These are phyloP conservation scores for Danionella dracula DNA, from an alignment of 2,797 vertebrate species.

Conservation along the genomic window DNA sequence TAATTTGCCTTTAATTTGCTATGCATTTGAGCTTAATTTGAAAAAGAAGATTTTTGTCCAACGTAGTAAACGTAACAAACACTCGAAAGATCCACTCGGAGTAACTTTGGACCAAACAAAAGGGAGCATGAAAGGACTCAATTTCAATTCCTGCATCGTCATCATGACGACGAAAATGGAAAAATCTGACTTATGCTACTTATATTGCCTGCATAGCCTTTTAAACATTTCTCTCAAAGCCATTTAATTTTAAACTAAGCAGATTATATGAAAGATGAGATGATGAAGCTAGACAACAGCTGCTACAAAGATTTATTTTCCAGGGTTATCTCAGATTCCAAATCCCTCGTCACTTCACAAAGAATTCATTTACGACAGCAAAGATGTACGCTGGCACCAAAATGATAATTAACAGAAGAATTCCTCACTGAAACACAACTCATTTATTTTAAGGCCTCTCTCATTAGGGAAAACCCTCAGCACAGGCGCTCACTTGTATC, in stretches of 20 bases:
- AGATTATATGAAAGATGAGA: slow-evolving; percentile 31
- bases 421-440: slow-evolving; percentile 33
- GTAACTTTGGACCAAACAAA: too few species aligned
- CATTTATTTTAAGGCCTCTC: slow-evolving; percentile 34
- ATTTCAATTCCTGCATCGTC: neutral
- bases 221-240: too few species aligned
- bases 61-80: too few species aligned
- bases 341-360: slow-evolving; percentile 3
- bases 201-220: too few species aligned
- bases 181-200: too few species aligned
- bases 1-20: too few species aligned
- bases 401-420: slow-evolving; percentile 21
- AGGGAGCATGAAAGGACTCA: too few species aligned
- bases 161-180: neutral
- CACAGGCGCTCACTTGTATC: slow-evolving; percentile 11
- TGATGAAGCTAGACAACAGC: slow-evolving; percentile 11
- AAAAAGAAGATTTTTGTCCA: too few species aligned
- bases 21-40: too few species aligned
- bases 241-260: slow-evolving; percentile 18
- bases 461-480: neutral
- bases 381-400: slow-evolving; percentile 12
- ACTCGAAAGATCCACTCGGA: too few species aligned
- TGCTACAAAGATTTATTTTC: slow-evolving; percentile 12
- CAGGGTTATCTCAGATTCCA: neutral
- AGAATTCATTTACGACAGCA: slow-evolving; percentile 11